A percentile compares a stretch with the other conserved stretches of the same genome.
Evolutionary conservation across 2,888 invertebrate genomes (phyloP).

Genomic region (Metallyticus violacea): DNA sequence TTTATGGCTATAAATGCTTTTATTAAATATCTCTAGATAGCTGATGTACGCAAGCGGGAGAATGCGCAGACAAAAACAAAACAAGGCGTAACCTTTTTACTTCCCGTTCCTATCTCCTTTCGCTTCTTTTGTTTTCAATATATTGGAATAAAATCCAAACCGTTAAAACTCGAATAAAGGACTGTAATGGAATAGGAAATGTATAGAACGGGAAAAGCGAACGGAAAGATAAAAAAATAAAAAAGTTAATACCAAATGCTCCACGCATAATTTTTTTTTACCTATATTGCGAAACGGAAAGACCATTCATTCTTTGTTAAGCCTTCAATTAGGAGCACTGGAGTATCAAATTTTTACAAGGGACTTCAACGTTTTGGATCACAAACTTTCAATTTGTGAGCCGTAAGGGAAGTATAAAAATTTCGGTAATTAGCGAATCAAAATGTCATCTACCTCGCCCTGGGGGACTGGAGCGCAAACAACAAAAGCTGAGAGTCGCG

Average conservation of each 20-base stretch:
- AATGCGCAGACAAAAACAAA: neutral
- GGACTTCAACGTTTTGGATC: neutral
- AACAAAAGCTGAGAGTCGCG: neutral
- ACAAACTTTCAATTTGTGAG: neutral
- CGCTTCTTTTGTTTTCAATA: neutral
- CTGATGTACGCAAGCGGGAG: neutral
- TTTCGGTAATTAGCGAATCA: neutral
- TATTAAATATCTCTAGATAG: too few relatives aligned
- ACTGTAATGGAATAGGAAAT: neutral
- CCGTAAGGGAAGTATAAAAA: neutral
- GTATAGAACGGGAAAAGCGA: neutral
- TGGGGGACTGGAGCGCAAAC: neutral
- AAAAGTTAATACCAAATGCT: neutral
- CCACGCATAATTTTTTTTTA: neutral
- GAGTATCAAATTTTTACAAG: neutral
- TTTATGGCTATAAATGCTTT: too few relatives aligned
- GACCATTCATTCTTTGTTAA: neutral
- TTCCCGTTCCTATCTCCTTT: neutral
- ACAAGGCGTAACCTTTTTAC: neutral
- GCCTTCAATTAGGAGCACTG: neutral
- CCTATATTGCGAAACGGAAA: neutral
- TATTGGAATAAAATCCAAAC: neutral
- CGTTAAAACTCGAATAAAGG: neutral
- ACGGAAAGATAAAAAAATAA: neutral
- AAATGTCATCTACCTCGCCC: neutral